A percentile compares a stretch with the other conserved stretches of the same genome.
Evolutionary conservation across 2,888 invertebrate genomes (phyloP).

Genomic region (Lasioglossum lativentre): DNA sequence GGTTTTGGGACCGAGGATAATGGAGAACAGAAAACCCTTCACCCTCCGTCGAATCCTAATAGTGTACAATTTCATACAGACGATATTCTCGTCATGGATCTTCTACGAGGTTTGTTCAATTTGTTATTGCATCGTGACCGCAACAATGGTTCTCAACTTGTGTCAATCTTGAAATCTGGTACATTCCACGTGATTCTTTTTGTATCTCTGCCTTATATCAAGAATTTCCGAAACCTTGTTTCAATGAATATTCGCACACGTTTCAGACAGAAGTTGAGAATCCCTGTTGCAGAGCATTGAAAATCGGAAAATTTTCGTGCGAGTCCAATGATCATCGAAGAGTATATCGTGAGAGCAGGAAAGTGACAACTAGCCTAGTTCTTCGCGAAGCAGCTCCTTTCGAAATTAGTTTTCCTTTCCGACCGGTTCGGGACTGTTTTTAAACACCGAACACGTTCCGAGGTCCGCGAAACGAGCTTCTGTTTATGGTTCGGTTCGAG

Average conservation of each 20-base stretch:
- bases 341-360: too few relatives aligned
- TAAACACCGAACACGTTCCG: neutral
- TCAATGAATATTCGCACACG: too few relatives aligned
- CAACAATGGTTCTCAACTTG: too few relatives aligned
- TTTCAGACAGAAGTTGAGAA: too few relatives aligned
- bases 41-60: constrained; percentile 92
- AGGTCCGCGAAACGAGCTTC: neutral
- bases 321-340: too few relatives aligned
- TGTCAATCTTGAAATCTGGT: too few relatives aligned
- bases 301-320: too few relatives aligned
- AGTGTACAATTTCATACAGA: constrained; percentile 95
- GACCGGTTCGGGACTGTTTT: neutral
- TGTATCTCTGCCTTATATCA: too few relatives aligned
- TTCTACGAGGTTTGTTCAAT: constrained; percentile 92
- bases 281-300: too few relatives aligned
- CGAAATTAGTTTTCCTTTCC: neutral
- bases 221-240: too few relatives aligned
- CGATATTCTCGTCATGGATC: constrained; percentile 95
- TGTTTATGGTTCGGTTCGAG: neutral
- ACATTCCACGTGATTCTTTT: too few relatives aligned
- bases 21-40: constrained; percentile 96
- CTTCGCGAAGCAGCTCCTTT: neutral
- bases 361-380: too few relatives aligned
- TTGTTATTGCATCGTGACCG: neutral
- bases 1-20: constrained; percentile 92